Evolutionary conservation across 2,113 vertebrate species (phyloP).

Genomic region (Zosterops lateralis): DNA sequence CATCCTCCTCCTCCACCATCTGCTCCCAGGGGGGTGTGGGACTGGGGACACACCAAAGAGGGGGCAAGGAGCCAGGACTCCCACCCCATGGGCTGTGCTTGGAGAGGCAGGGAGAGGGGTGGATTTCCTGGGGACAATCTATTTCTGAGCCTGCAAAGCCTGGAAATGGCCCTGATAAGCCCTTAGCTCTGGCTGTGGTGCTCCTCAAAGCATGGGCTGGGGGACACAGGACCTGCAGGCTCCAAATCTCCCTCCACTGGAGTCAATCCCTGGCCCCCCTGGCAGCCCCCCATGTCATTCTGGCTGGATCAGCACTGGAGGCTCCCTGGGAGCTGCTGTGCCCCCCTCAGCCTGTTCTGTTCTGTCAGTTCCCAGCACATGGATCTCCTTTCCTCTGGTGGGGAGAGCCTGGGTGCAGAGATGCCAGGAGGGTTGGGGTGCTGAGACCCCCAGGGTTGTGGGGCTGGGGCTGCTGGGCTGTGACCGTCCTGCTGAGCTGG

Average conservation of each 20-base stretch:
- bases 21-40: background rate
- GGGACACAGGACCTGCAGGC: background rate
- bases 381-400: background rate
- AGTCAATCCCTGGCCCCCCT: rapidly evolving
- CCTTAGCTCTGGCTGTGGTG: background rate
- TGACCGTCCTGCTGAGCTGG: background rate
- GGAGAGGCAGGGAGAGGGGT: background rate
- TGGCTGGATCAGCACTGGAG: rapidly evolving
- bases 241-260: background rate
- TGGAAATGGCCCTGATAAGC: background rate
- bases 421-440: background rate
- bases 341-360: background rate
- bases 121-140: background rate
- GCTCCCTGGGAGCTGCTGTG: rapidly evolving
- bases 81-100: background rate
- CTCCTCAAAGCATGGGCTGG: background rate
- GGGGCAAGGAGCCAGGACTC: background rate
- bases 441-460: background rate
- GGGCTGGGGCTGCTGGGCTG: background rate
- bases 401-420: background rate
- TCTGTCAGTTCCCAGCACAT: rapidly evolving
- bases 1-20: background rate
- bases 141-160: background rate
- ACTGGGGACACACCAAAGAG: background rate
- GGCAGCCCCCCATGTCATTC: rapidly evolving